phyloP scores from a whole-genome alignment of 2,797 vertebrate genomes.

The Aselliscus stoliczkanus region DNA sequence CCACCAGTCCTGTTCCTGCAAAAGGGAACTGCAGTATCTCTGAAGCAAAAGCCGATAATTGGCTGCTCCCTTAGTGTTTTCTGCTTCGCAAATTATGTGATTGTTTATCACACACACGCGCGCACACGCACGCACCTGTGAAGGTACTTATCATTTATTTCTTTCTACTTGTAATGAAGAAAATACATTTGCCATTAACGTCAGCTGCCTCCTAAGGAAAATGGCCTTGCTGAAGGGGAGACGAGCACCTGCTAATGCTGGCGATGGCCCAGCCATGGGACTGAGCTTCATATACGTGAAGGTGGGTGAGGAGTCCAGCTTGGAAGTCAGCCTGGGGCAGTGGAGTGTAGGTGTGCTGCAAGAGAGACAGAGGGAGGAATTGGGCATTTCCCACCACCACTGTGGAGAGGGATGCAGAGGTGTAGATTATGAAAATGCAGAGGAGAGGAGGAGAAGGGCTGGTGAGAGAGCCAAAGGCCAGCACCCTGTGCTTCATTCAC shows the following conservation, averaged over 20 bases:
- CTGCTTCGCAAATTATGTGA: background rate
- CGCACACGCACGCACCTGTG: background rate
- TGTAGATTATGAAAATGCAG: background rate
- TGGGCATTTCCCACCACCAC: background rate
- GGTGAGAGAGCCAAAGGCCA: background rate
- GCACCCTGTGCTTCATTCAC: background rate
- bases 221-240: background rate
- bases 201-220: background rate
- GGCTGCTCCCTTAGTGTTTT: background rate
- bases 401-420: background rate
- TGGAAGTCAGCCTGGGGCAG: background rate
- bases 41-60: background rate
- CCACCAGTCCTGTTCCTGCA: background rate
- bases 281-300: background rate
- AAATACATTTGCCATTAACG: slow-evolving; percentile 7
- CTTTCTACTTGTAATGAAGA: slow-evolving; percentile 12
- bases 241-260: background rate
- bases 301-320: background rate
- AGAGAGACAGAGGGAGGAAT: background rate
- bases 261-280: background rate
- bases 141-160: background rate
- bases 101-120: background rate
- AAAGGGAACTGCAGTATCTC: background rate
- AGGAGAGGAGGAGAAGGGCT: background rate
- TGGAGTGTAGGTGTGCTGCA: background rate